These are phyloP conservation scores for Periplaneta americana DNA, from an alignment of 1,140 invertebrate genomes.

Conservation along the genomic window DNA sequence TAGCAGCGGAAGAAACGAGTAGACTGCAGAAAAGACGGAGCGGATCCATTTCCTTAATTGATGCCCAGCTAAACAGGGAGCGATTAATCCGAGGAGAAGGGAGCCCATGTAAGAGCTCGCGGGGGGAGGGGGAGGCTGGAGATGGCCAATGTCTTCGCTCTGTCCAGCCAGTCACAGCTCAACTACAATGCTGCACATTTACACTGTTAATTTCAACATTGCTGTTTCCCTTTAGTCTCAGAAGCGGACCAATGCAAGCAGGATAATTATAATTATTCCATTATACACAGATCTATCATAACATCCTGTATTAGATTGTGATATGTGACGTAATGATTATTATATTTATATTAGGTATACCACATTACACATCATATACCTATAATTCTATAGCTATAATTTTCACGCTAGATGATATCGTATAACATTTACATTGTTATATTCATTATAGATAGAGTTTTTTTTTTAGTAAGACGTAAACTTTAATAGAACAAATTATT, in stretches of 20 bases:
- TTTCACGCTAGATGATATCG: no score
- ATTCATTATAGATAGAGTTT: no score
- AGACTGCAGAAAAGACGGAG: constrained; percentile 10
- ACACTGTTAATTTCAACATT: neutral
- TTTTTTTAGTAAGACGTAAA: no score
- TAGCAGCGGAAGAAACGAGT: neutral
- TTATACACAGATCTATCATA: no score
- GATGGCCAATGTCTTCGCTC: neutral
- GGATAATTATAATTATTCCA: no score
- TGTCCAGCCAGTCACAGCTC: neutral
- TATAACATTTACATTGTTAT: no score
- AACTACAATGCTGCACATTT: neutral
- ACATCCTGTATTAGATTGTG: no score
- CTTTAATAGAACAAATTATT: no score
- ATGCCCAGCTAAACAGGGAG: constrained; percentile 15
- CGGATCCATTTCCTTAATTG: constrained; percentile 19
- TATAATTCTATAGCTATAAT: no score
- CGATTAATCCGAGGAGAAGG: constrained; percentile 13
- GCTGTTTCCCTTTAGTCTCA: neutral
- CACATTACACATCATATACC: no score
- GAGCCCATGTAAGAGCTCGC: neutral
- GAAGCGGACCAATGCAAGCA: neutral
- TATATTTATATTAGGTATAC: no score
- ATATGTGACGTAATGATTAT: no score
- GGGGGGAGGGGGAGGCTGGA: neutral